Percentiles rank a stretch among this genome's conserved stretches.
Conservation (phyloP, 2,113 vertebrate genomes). For the Donacobius atricapilla region DNA sequence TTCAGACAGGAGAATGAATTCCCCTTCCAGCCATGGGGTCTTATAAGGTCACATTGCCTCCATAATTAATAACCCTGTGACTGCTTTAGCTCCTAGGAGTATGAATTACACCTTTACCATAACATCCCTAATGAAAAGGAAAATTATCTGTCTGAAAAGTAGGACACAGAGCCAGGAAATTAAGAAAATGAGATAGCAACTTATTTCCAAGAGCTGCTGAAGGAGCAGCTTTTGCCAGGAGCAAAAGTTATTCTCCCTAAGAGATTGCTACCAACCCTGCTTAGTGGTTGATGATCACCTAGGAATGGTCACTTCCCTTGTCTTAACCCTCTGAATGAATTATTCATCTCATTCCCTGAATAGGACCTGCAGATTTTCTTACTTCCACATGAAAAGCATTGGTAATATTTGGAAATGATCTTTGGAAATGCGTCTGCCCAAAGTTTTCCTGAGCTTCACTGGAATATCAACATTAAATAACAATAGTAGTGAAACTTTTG, state of each 20-base stretch:
- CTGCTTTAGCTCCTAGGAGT: slow-evolving; percentile 9
- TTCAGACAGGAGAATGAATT: background rate
- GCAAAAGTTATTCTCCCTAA: background rate
- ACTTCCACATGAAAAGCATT: background rate
- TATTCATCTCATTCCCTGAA: background rate
- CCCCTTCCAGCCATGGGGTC: background rate
- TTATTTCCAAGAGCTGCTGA: slow-evolving; percentile 12
- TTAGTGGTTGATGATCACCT: background rate
- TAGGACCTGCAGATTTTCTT: background rate
- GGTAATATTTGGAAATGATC: background rate
- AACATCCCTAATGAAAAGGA: background rate
- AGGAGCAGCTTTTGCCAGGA: background rate
- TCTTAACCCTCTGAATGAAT: background rate
- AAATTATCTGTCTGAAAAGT: background rate
- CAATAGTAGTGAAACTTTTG: background rate
- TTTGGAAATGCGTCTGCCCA: background rate
- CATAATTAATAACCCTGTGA: background rate
- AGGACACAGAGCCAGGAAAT: slow-evolving; percentile 20
- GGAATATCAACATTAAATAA: background rate
- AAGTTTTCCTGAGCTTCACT: background rate
- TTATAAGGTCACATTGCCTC: background rate
- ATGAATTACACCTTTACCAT: background rate
- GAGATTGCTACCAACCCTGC: background rate
- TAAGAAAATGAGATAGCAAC: slow-evolving; percentile 32
- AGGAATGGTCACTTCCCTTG: background rate